Evolutionary conservation across 1,140 invertebrate species (phyloP), one percentile per base, ranked within the genome.

Genomic region (Chrysomallon squamiferum): DNA sequence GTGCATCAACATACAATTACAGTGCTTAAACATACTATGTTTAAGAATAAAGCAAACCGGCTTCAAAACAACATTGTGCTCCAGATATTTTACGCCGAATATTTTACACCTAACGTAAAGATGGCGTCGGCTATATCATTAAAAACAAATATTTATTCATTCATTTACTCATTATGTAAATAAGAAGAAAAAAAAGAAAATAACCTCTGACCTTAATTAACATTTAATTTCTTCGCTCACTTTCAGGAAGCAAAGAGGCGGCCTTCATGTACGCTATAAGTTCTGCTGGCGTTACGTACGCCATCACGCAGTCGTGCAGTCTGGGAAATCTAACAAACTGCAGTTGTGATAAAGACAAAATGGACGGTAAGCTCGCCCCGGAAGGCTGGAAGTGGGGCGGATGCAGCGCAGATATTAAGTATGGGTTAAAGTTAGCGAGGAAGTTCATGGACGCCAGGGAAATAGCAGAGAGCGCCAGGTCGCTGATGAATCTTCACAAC

Each of bases 401-500:
- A 52, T 88, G 84, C 69, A 88, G 88, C 52, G 88, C 88, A 62
- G 88, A 89, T 79, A 87, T 89, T 49, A 87, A 85, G 73, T 88
- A 88, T 72, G 88, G 88, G 41, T 85, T 87, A 22, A 86, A 87
- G 54, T 86, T 89, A 68, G 85, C 88, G 43, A 78, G 86, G 54
- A 83, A 84, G 57, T 89, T 89, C 73, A 85, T 89, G 62, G 88
- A 89, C 70, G 86, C 87, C n/a, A 73, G 81, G 35, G 81, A 82
- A 71, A 81, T 81, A 33, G 70, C 75, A 45, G 70, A 77, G 65
- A 93, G 95, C 78, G 94, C 92, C 0, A 86, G 92, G 32, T 90
- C 92, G 45, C 87, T 96, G 50, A 96, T 97, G 93, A 96, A 97
- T 87, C 87, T 96, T 30, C 95, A 97, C 83, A 98, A 98, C 85